Evolutionary conservation across 2,888 invertebrate species (phyloP).

Genomic region (Pachydiplax longipennis): DNA sequence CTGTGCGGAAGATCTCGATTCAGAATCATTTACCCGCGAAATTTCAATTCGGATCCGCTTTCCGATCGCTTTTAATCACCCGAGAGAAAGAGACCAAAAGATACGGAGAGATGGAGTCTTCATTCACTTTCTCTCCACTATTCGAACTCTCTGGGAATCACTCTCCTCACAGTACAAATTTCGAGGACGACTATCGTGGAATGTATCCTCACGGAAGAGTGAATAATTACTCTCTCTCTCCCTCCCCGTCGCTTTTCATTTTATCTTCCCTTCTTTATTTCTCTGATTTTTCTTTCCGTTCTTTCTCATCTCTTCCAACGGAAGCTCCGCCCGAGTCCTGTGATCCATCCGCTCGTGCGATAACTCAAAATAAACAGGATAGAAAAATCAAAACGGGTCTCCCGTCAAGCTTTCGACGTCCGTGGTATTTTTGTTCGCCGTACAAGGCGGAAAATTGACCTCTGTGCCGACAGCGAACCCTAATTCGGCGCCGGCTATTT

Average conservation of each 20-base stretch:
- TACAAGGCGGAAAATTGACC: neutral
- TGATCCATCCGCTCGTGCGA: neutral
- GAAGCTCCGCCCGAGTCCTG: neutral
- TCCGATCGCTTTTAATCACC: neutral
- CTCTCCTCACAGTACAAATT: neutral
- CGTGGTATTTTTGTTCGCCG: neutral
- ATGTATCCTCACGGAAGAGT: neutral
- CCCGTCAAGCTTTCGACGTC: neutral
- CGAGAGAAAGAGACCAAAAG: too few relatives aligned
- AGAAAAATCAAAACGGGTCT: neutral
- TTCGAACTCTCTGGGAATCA: neutral
- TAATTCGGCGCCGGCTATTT: neutral
- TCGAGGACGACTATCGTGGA: neutral
- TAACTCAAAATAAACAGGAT: neutral
- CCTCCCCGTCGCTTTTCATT: neutral
- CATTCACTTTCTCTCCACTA: neutral
- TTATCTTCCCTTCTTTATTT: neutral
- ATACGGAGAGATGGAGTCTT: neutral
- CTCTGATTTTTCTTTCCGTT: neutral
- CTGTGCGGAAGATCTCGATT: neutral
- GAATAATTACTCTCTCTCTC: neutral
- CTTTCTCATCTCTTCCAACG: neutral
- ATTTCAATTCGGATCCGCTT: neutral
- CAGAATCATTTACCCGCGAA: neutral
- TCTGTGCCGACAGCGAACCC: neutral